Conservation (phyloP, 2,797 vertebrate species). For the Bovichtus diacanthus region DNA sequence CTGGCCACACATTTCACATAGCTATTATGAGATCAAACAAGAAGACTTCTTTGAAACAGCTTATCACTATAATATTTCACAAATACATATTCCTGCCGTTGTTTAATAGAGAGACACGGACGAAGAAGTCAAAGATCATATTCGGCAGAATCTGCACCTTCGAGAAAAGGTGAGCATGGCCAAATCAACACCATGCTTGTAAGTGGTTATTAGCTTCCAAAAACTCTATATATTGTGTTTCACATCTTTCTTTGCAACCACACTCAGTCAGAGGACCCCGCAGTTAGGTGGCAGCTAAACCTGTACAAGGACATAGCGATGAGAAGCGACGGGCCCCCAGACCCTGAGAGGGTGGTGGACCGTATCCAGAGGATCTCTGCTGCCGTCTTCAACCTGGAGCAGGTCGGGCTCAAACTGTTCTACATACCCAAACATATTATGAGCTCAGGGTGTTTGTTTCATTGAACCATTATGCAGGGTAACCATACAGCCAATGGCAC, state of each 20-base stretch:
- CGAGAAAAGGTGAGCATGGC: constrained; percentile 91
- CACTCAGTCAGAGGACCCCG: constrained; percentile 94
- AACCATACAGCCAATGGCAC: not conserved
- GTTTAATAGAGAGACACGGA: constrained; percentile 94
- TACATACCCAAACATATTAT: not conserved
- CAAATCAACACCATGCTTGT: accelerated
- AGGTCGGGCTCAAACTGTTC: constrained; percentile 82
- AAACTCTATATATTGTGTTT: not conserved
- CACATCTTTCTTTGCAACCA: not conserved
- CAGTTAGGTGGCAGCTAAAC: constrained; percentile 97
- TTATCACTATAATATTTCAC: not conserved
- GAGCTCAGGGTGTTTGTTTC: not conserved
- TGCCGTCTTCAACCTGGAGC: constrained; percentile 96
- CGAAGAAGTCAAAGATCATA: constrained; percentile 96
- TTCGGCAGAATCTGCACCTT: constrained; percentile 94
- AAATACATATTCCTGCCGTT: constrained; percentile 13
- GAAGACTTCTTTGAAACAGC: not conserved
- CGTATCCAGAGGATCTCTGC: constrained; percentile 99
- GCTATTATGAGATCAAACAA: not conserved
- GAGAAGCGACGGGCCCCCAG: constrained; percentile 88
- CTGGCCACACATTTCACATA: not conserved
- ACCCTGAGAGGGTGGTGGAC: constrained; percentile 92
- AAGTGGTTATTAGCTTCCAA: not conserved
- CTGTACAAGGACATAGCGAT: constrained; percentile 94
- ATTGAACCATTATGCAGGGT: not conserved